phyloP scores from a whole-genome alignment of 2,113 vertebrate genomes.

The Carassius auratus region DNA sequence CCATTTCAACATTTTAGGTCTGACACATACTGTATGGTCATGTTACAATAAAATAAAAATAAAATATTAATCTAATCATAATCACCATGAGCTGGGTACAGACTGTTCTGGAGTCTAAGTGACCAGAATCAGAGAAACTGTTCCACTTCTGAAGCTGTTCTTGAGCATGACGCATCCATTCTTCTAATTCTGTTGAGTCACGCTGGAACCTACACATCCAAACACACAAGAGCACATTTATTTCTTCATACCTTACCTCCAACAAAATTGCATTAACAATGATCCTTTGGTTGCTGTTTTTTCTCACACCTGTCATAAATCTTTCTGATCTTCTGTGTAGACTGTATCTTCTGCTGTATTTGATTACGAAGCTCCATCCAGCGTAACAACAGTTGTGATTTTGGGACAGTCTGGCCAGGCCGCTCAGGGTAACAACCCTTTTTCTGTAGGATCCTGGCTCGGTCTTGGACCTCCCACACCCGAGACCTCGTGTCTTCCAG shows the following conservation, averaged over 20 bases:
- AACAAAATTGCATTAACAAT: background rate
- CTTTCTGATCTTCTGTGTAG: constrained; percentile 74
- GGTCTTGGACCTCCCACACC: constrained; percentile 78
- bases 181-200: constrained; percentile 73
- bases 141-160: constrained; percentile 80
- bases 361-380: constrained; percentile 79
- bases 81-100: constrained; percentile 84
- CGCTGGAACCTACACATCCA: constrained; percentile 80
- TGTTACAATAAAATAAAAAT: background rate
- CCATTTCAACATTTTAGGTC: background rate
- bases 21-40: background rate
- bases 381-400: constrained; percentile 79
- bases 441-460: constrained; percentile 71
- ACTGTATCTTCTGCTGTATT: constrained; percentile 77
- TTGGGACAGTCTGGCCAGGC: constrained; percentile 49
- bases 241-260: background rate
- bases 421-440: constrained; percentile 61
- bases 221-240: background rate
- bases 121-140: constrained; percentile 72
- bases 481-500: constrained; percentile 77
- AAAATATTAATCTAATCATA: background rate
- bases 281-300: background rate
- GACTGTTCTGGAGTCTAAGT: constrained; percentile 71
- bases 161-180: constrained; percentile 80
- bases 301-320: constrained; percentile 82